Percentiles rank a stretch among this genome's conserved stretches.
These are phyloP conservation scores for Drosophila parvula DNA, from an alignment of 1,140 invertebrate species.

Conservation along the genomic window DNA sequence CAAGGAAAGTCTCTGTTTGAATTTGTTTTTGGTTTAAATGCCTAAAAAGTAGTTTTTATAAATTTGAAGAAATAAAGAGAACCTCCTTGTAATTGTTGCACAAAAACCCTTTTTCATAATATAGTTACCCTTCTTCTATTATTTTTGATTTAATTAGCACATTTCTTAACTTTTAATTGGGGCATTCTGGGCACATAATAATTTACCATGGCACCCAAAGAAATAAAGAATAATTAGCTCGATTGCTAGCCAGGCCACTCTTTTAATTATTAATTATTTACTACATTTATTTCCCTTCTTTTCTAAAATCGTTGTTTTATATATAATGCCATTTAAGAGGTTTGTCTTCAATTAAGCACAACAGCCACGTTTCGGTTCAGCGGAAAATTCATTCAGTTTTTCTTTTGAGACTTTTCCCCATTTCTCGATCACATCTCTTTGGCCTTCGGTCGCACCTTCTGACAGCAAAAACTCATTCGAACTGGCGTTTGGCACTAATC, in stretches of 20 bases:
- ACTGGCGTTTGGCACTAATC: slow-evolving; percentile 71
- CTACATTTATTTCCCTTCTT: neutral
- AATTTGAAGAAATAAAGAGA: too few species aligned
- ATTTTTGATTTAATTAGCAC: neutral
- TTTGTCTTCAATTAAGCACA: neutral
- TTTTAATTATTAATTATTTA: neutral
- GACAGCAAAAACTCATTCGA: slow-evolving; percentile 49
- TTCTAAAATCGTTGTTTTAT: neutral
- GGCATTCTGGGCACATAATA: neutral
- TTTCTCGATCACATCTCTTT: slow-evolving; percentile 4
- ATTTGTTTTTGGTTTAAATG: too few species aligned
- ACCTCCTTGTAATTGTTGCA: too few species aligned
- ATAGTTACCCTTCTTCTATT: neutral
- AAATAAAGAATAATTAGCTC: neutral
- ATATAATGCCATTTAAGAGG: neutral
- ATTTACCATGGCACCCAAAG: neutral
- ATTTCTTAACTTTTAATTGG: neutral
- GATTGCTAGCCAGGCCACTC: neutral
- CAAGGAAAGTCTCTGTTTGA: too few species aligned
- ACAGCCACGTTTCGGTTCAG: neutral
- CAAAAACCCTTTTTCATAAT: neutral
- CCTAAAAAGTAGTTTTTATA: too few species aligned
- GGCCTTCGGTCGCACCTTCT: slow-evolving; percentile 31
- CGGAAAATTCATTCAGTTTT: slow-evolving; percentile 1
- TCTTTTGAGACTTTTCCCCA: slow-evolving; percentile 8